Conservation (phyloP, 2,113 vertebrate species). For the Electrona antarctica region DNA sequence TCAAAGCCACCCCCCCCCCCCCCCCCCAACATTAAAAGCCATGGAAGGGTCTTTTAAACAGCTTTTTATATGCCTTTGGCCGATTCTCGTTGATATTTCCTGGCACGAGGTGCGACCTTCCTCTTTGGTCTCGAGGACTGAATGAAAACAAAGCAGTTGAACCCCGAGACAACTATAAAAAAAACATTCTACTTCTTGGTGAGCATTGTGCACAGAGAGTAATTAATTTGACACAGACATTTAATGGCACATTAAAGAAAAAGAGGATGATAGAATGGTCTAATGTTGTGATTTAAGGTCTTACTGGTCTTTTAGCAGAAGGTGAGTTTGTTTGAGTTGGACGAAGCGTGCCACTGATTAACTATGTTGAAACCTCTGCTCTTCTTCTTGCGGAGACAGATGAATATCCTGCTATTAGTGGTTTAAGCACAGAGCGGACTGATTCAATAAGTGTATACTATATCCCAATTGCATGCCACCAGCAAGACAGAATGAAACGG, state of each 20-base stretch:
- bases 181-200: slow-evolving; percentile 9
- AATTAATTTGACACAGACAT: slow-evolving; percentile 29
- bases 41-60: slow-evolving; percentile 54
- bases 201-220: slow-evolving; percentile 42
- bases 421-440: slow-evolving; percentile 27
- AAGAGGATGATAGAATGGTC: slow-evolving; percentile 38
- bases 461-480: slow-evolving; percentile 14
- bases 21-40: slow-evolving; percentile 40
- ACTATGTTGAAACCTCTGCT: slow-evolving; percentile 40
- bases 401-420: slow-evolving; percentile 55
- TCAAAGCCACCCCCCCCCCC: slow-evolving; percentile 54
- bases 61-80: slow-evolving; percentile 36
- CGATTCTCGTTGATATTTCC: slow-evolving; percentile 72
- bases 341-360: slow-evolving; percentile 23
- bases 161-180: slow-evolving; percentile 44
- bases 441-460: slow-evolving; percentile 44
- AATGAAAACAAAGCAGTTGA: slow-evolving; percentile 69
- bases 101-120: slow-evolving; percentile 40
- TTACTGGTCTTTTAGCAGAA: neutral
- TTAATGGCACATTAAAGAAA: slow-evolving; percentile 35
- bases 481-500: slow-evolving; percentile 19
- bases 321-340: slow-evolving; percentile 42
- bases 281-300: slow-evolving; percentile 34
- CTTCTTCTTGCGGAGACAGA: slow-evolving; percentile 36
- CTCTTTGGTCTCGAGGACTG: slow-evolving; percentile 39